These are phyloP conservation scores for Phataginus tetradactyla DNA, from an alignment of 2,797 vertebrate species.

Conservation along the genomic window DNA sequence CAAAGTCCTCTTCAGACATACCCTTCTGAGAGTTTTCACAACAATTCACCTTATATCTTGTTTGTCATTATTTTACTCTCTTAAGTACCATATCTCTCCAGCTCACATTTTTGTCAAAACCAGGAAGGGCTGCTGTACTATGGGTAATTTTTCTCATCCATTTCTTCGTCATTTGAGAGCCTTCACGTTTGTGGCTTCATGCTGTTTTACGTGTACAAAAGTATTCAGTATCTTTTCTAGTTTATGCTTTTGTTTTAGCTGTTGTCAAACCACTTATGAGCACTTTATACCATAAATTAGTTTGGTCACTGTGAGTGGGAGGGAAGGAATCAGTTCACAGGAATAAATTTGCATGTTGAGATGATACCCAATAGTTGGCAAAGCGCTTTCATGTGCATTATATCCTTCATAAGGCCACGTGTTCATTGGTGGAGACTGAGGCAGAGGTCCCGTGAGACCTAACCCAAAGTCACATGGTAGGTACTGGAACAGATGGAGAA, in stretches of 20 bases:
- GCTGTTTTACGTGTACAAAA: background rate
- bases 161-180: background rate
- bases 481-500: background rate
- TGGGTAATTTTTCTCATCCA: background rate
- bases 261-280: background rate
- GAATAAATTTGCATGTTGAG: conserved; percentile 11
- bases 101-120: background rate
- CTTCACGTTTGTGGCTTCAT: background rate
- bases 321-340: conserved; percentile 6
- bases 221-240: background rate
- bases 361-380: background rate
- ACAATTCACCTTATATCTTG: conserved; percentile 31
- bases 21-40: conserved; percentile 52
- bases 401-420: background rate
- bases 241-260: conserved; percentile 25
- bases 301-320: background rate
- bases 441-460: background rate
- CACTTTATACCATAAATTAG: conserved; percentile 43
- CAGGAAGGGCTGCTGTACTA: background rate
- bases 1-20: background rate
- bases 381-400: background rate
- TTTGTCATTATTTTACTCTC: conserved; percentile 37
- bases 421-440: background rate
- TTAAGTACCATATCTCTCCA: conserved; percentile 6
- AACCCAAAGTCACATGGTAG: background rate